A percentile compares a stretch with the other conserved stretches of the same genome.
These are phyloP conservation scores for Punctoribates punctum DNA, from an alignment of 2,888 invertebrate genomes.

Conservation along the genomic window DNA sequence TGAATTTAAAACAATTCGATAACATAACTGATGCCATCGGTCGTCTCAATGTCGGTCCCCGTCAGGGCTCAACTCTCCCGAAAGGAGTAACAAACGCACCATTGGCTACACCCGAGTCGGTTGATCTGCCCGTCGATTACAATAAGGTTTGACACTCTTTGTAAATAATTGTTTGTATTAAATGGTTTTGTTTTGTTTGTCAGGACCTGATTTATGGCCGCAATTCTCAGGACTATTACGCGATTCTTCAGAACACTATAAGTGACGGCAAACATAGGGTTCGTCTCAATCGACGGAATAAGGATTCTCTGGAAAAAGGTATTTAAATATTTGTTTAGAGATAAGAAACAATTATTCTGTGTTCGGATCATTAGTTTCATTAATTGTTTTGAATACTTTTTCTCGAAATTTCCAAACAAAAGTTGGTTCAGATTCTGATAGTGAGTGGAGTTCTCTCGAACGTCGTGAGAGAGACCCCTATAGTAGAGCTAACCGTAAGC, in stretches of 20 bases:
- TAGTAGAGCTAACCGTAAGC: conserved; percentile 62
- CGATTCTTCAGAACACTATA: conserved; percentile 23
- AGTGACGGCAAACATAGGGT: conserved; percentile 35
- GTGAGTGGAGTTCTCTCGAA: conserved; percentile 74
- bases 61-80: conserved; percentile 49
- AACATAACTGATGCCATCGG: conserved; percentile 79
- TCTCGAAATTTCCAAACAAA: background rate
- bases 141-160: conserved; percentile 60
- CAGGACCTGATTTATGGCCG: conserved; percentile 21
- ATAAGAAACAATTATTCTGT: background rate
- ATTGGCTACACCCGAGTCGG: conserved; percentile 70
- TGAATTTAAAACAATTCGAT: conserved; percentile 82
- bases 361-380: background rate
- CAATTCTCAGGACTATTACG: conserved; percentile 32
- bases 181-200: background rate
- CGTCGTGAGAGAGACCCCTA: conserved; percentile 58
- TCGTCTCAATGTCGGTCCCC: conserved; percentile 56
- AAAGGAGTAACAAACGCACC: conserved; percentile 62
- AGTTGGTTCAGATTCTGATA: conserved; percentile 61
- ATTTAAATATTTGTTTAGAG: background rate
- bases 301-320: conserved; percentile 36
- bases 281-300: conserved; percentile 26
- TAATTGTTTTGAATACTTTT: background rate
- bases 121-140: conserved; percentile 69
- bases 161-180: background rate